A percentile compares a stretch with the other conserved stretches of the same genome.
These are phyloP conservation scores for Saturnia japonica DNA, from an alignment of 2,888 invertebrate species.

Conservation along the genomic window DNA sequence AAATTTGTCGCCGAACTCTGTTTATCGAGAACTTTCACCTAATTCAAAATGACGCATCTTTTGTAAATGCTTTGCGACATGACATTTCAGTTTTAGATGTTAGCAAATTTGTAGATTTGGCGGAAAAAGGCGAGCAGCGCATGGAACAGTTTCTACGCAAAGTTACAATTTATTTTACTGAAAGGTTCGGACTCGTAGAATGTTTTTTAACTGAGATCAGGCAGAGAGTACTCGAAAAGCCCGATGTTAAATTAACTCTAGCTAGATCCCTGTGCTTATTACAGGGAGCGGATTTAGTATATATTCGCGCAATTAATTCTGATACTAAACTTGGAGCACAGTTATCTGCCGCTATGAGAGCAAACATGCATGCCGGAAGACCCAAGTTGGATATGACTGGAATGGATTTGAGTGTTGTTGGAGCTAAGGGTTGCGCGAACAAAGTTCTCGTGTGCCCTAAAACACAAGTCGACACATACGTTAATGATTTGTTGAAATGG, in stretches of 20 bases:
- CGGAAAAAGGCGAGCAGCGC: constrained; percentile 24
- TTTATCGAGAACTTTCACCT: constrained; percentile 45
- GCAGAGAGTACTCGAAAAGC: constrained; percentile 21
- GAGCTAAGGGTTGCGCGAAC: constrained; percentile 55
- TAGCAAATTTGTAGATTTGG: constrained; percentile 35
- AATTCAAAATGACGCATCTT: constrained; percentile 47
- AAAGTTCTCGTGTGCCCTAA: constrained; percentile 41
- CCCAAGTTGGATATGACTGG: constrained; percentile 43
- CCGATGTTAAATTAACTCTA: constrained; percentile 20
- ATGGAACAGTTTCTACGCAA: constrained; percentile 43
- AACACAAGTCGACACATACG: constrained; percentile 34
- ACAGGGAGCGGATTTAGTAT: constrained; percentile 26
- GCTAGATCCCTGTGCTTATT: constrained; percentile 31
- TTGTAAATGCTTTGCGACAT: constrained; percentile 56
- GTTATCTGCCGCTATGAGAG: constrained; percentile 44
- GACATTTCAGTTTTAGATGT: constrained; percentile 39
- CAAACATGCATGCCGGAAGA: constrained; percentile 48
- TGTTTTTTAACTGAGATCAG: constrained; percentile 28
- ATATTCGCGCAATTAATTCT: constrained; percentile 30
- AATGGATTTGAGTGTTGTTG: constrained; percentile 45
- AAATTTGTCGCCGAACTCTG: constrained; percentile 49
- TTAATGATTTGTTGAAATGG: constrained; percentile 42
- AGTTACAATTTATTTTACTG: constrained; percentile 54
- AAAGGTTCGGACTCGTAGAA: constrained; percentile 46
- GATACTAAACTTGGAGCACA: constrained; percentile 27